phyloP scores from a whole-genome alignment of 1,140 invertebrate species.

The Homalodisca vitripennis region DNA sequence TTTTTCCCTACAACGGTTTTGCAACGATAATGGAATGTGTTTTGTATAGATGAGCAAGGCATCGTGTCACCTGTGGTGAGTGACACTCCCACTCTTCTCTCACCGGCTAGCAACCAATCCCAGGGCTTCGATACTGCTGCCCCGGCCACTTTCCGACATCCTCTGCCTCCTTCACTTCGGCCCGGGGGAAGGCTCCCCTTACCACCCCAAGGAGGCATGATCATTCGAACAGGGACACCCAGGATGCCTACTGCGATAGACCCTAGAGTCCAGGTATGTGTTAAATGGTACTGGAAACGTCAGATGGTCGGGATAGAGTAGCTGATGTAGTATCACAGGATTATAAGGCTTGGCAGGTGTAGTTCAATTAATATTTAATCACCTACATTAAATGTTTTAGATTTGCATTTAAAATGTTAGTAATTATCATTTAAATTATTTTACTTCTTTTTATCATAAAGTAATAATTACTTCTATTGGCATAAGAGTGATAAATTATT shows the following conservation, averaged over 20 bases:
- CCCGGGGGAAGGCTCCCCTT: neutral
- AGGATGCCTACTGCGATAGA: neutral
- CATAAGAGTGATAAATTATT: too few relatives aligned
- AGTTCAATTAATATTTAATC: too few relatives aligned
- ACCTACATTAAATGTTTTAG: too few relatives aligned
- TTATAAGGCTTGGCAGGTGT: too few relatives aligned
- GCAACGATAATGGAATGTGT: neutral
- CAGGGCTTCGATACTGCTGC: neutral
- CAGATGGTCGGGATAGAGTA: too few relatives aligned
- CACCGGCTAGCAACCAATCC: neutral
- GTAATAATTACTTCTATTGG: too few relatives aligned
- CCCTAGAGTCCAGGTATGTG: slow-evolving; percentile 18
- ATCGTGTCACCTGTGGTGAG: slow-evolving; percentile 6
- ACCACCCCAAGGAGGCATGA: neutral
- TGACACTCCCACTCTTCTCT: neutral
- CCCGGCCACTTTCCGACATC: slow-evolving; percentile 24
- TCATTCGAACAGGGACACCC: neutral
- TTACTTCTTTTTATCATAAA: too few relatives aligned
- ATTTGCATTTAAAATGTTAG: too few relatives aligned
- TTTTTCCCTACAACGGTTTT: neutral
- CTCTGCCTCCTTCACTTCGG: slow-evolving; percentile 15
- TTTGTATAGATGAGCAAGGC: neutral
- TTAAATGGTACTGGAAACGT: too few relatives aligned
- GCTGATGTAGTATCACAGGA: too few relatives aligned
- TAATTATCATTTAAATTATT: too few relatives aligned